phyloP scores from a whole-genome alignment of 2,113 vertebrate species.

The Malurus cyaneus region DNA sequence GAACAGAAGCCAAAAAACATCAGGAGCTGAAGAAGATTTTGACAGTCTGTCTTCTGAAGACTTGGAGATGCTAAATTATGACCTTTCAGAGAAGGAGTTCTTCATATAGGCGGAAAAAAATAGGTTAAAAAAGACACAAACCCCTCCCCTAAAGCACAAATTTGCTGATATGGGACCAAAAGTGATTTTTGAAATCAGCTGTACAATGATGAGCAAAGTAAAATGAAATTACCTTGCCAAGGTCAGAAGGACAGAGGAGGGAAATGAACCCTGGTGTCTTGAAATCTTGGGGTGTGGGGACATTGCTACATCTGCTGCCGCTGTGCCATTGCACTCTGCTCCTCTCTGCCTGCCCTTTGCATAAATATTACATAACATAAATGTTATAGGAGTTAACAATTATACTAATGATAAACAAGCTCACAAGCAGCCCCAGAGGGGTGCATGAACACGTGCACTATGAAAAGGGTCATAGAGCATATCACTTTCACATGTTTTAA shows the following conservation, averaged over 20 bases:
- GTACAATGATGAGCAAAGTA: not conserved
- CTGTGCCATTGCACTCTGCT: not conserved
- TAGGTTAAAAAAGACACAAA: not conserved
- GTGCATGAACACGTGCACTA: rapidly evolving
- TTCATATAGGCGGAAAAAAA: not conserved
- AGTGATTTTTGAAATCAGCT: not conserved
- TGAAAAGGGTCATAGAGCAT: not conserved
- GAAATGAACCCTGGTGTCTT: not conserved
- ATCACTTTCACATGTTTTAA: not conserved
- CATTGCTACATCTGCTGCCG: not conserved
- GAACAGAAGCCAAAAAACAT: not conserved
- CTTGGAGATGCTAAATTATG: not conserved
- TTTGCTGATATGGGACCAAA: not conserved
- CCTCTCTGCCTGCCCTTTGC: not conserved
- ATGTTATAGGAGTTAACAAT: not conserved
- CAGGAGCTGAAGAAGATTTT: not conserved
- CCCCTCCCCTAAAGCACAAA: not conserved
- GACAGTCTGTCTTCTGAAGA: not conserved
- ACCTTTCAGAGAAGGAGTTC: slow-evolving; percentile 27
- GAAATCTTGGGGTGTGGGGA: not conserved
- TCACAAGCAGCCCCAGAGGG: not conserved
- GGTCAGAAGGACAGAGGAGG: not conserved
- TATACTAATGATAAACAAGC: not conserved
- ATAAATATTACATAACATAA: not conserved
- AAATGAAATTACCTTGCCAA: not conserved